These are phyloP conservation scores for Mallotus villosus DNA, from an alignment of 2,797 vertebrate genomes.

Conservation along the genomic window DNA sequence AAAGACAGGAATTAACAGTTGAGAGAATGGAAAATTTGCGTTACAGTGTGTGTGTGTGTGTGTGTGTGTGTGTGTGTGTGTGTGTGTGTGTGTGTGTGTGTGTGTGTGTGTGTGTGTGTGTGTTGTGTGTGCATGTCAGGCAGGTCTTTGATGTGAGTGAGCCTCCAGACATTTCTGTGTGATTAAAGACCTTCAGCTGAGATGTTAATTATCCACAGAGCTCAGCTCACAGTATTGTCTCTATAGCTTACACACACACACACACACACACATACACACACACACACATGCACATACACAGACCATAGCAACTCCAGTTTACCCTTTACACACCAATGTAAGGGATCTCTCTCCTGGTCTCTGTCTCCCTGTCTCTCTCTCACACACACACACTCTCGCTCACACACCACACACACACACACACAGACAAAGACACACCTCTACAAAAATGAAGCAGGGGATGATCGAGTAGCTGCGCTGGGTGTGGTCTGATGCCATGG, in stretches of 20 bases:
- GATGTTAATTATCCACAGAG: constrained; percentile 69
- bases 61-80: constrained; percentile 2
- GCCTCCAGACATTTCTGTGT: constrained; percentile 46
- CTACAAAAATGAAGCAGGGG: constrained; percentile 97
- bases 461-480: constrained; percentile 98
- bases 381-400: too few relatives aligned
- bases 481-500: constrained; percentile 94
- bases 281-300: too few relatives aligned
- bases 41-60: not conserved
- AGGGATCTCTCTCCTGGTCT: not conserved
- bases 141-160: constrained; percentile 33
- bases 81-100: not conserved
- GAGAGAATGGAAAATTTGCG: not conserved
- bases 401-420: constrained; percentile 21
- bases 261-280: too few relatives aligned
- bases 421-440: constrained; percentile 75
- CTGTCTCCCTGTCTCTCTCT: not conserved
- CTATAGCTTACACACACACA: too few relatives aligned
- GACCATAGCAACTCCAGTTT: too few relatives aligned
- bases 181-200: constrained; percentile 69
- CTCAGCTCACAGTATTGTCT: constrained; percentile 37
- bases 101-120: not conserved
- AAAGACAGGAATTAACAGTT: not conserved
- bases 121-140: constrained; percentile 6
- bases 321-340: too few relatives aligned